Evolutionary conservation across 2,113 vertebrate species (phyloP).

Genomic region (Puffinus mauretanicus): DNA sequence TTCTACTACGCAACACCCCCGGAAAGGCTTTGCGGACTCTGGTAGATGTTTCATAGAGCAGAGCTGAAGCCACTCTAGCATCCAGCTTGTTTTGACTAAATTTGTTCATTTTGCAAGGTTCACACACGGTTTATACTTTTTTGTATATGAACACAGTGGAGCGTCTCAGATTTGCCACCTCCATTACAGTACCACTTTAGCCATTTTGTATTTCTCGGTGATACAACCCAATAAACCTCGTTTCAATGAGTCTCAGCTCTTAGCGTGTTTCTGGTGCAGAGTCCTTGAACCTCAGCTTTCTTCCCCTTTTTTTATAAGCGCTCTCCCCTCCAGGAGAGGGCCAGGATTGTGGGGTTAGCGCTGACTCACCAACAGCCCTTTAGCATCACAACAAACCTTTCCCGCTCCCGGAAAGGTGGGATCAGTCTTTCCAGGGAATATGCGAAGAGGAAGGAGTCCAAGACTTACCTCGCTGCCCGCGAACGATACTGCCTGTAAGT

Average conservation of each 20-base stretch:
- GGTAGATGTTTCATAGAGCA: neutral
- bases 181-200: neutral
- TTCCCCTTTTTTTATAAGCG: rapidly evolving
- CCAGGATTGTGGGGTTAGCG: rapidly evolving
- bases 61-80: neutral
- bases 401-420: neutral
- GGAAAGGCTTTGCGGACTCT: neutral
- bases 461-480: rapidly evolving
- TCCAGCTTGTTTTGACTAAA: neutral
- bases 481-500: rapidly evolving
- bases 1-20: neutral
- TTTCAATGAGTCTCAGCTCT: neutral
- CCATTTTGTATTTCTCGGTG: slow-evolving; percentile 40
- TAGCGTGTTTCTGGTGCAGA: neutral
- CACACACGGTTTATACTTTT: neutral
- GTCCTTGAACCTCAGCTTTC: neutral
- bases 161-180: neutral
- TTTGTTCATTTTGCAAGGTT: neutral
- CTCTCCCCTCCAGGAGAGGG: no score
- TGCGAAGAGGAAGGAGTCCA: rapidly evolving
- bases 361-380: neutral
- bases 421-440: neutral
- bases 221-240: slow-evolving; percentile 60
- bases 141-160: neutral
- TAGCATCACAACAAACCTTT: rapidly evolving